phyloP scores from a whole-genome alignment of 2,888 invertebrate genomes.

The Buathra laborator region DNA sequence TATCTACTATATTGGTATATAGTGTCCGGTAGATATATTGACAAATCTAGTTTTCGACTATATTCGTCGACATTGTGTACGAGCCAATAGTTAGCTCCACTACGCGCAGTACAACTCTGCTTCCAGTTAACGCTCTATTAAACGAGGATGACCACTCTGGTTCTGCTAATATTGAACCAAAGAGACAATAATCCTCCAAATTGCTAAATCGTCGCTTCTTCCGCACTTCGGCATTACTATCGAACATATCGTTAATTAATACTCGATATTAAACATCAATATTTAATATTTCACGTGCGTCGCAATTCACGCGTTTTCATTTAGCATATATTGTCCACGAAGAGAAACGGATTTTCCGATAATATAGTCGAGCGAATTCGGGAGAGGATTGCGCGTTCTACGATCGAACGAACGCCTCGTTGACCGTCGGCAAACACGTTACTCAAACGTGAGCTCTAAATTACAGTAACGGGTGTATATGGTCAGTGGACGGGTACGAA shows the following conservation, averaged over 20 bases:
- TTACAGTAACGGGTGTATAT: slow-evolving; percentile 34
- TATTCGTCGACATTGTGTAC: slow-evolving; percentile 23
- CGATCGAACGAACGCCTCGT: not conserved
- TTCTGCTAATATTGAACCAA: not conserved
- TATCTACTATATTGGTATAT: not conserved
- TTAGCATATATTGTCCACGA: not conserved
- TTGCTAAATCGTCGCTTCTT: slow-evolving; percentile 7
- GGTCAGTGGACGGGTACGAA: slow-evolving; percentile 18
- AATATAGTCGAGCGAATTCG: not conserved
- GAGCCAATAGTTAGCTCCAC: slow-evolving; percentile 16
- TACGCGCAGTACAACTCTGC: not conserved
- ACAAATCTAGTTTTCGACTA: slow-evolving; percentile 22
- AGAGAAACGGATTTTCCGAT: not conserved
- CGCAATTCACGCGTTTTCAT: not conserved
- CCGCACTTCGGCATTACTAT: not conserved
- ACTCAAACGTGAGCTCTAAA: slow-evolving; percentile 52
- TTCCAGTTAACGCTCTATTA: not conserved
- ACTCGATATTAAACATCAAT: not conserved
- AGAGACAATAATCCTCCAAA: not conserved
- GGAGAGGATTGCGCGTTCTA: not conserved
- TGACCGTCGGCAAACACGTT: slow-evolving; percentile 42
- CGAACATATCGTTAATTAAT: not conserved
- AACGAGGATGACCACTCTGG: not conserved
- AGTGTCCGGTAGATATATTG: not conserved
- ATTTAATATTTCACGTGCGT: not conserved